Evolutionary conservation across 2,113 vertebrate species (phyloP), one percentile per base, ranked within the genome.

Genomic region (Grus americana): DNA sequence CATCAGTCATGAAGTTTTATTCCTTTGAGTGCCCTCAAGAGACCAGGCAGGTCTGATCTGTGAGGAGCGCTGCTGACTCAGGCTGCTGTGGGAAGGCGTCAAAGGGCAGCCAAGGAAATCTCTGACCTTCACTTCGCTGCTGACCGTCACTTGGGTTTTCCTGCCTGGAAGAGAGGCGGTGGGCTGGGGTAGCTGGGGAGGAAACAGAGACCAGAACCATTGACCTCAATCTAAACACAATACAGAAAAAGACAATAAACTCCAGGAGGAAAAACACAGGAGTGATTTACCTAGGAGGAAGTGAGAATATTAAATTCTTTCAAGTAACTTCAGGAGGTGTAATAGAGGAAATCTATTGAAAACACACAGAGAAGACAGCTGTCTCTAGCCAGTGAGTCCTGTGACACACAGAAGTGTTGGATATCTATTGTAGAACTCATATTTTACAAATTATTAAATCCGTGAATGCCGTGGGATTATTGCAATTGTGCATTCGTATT

Each of bases 261-360:
- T 94, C 42, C 50, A 44, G 17, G 50, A 97, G 49, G 50, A 73
- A 93, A 91, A 97, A 79, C 62, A 90, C 42, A 55, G 42, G n/a
- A 81, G 73, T 72, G 62, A 91, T 95, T 95, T 96, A 95, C 91
- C 94, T 91, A 79, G 80, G 67, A 95, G 95, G 91, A 95, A 92
- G 89, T 75, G 70, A 95, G 74, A 93, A 91, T 92, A 93, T 95
- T 87, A 95, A 96, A 97, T 96, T 93, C 73, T 93, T 93, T 93
- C 86, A 97, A 91, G 91, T 91, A 95, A 87, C 86, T 92, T 95
- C 86, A 90, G 92, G 78, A 97, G 91, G 42, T 93, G 40, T 78
- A 88, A 90, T 76, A 91, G 88, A 93, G 83, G 78, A 94, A 85
- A 83, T 74, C 81, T 88, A n/a, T 76, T 92, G 63, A 85, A 96